These are phyloP conservation scores for Carposina sasakii DNA, from an alignment of 1,140 invertebrate species.

Conservation along the genomic window DNA sequence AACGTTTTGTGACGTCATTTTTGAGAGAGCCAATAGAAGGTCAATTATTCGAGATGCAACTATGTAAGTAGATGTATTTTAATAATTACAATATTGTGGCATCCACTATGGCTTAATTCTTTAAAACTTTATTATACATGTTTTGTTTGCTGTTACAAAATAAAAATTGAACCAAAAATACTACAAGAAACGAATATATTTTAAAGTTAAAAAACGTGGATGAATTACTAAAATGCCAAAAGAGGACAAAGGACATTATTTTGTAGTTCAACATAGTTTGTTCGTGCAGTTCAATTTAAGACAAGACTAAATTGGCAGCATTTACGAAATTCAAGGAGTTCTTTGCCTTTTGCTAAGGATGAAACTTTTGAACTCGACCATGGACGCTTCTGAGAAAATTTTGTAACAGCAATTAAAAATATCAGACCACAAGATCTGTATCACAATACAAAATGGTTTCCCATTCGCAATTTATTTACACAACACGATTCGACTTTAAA, in stretches of 20 bases:
- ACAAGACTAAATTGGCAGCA: too few species aligned
- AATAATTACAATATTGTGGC: constrained; percentile 11
- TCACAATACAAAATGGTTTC: not conserved
- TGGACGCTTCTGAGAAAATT: too few species aligned
- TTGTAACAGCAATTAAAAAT: not conserved
- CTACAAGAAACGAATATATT: too few species aligned
- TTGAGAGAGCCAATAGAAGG: constrained; percentile 12
- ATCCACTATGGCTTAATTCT: constrained; percentile 22
- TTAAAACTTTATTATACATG: constrained; percentile 9
- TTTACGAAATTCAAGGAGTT: too few species aligned
- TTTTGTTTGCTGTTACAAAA: constrained; percentile 12
- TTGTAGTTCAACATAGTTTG: not conserved
- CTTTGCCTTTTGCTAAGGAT: too few species aligned
- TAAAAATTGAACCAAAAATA: too few species aligned
- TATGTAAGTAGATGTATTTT: not conserved
- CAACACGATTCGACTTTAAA: not conserved
- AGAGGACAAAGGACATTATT: not conserved
- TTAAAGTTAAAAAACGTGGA: too few species aligned
- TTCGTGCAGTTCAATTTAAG: too few species aligned
- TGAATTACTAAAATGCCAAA: not conserved
- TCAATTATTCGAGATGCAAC: not conserved
- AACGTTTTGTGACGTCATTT: constrained; percentile 18
- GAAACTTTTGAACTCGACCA: too few species aligned
- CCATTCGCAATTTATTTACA: not conserved
- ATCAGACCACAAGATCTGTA: not conserved